These are phyloP conservation scores for Apamea anceps DNA, from an alignment of 2,888 invertebrate species.

Conservation along the genomic window DNA sequence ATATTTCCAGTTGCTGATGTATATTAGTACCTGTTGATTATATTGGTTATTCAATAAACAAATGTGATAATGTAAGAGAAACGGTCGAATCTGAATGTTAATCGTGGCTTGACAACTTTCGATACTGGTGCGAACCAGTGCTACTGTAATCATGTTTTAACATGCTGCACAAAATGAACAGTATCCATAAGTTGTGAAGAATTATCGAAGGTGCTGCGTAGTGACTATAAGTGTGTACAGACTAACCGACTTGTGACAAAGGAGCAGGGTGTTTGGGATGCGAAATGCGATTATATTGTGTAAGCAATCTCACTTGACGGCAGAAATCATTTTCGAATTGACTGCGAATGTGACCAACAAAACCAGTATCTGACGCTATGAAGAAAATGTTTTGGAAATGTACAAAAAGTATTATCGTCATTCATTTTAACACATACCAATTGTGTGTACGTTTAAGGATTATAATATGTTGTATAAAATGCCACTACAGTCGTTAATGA, in stretches of 20 bases:
- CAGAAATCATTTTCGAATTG: constrained; percentile 60
- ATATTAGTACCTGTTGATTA: constrained; percentile 81
- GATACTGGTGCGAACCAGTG: constrained; percentile 69
- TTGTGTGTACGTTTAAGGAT: constrained; percentile 59
- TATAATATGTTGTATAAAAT: constrained; percentile 62
- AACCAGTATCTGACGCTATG: constrained; percentile 66
- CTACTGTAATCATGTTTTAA: constrained; percentile 40
- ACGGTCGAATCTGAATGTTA: constrained; percentile 79
- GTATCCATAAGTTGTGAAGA: constrained; percentile 80
- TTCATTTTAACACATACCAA: constrained; percentile 61
- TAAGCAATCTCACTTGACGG: constrained; percentile 64
- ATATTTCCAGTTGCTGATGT: constrained; percentile 84
- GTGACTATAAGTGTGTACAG: constrained; percentile 79
- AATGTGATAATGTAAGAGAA: constrained; percentile 87
- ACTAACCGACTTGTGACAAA: constrained; percentile 79
- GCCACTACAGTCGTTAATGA: constrained; percentile 74
- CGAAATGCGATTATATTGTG: constrained; percentile 71
- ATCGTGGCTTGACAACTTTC: constrained; percentile 80
- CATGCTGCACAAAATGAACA: constrained; percentile 70
- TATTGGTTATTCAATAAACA: constrained; percentile 80
- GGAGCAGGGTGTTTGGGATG: constrained; percentile 75
- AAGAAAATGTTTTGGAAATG: constrained; percentile 65
- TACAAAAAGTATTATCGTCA: constrained; percentile 68
- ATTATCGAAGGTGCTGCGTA: constrained; percentile 85
- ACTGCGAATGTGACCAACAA: constrained; percentile 68